phyloP scores from a whole-genome alignment of 1,140 invertebrate species.

The Bombus picipes region DNA sequence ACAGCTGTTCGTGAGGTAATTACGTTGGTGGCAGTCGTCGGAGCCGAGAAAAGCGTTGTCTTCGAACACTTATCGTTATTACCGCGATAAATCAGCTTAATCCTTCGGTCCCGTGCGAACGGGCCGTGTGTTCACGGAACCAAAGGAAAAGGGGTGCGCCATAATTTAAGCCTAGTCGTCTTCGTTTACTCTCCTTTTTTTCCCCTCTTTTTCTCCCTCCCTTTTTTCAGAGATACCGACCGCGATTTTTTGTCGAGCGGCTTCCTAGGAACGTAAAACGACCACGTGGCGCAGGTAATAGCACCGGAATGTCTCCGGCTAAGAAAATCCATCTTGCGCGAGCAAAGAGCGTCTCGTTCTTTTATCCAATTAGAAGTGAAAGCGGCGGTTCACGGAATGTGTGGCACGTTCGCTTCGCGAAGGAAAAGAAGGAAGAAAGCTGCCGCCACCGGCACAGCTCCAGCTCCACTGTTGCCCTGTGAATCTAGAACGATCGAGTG shows the following conservation, averaged over 20 bases:
- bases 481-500: conserved; percentile 25
- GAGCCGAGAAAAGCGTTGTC: conserved; percentile 7
- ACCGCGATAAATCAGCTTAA: conserved; percentile 50
- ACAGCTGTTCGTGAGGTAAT: conserved; percentile 50
- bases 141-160: conserved; percentile 6
- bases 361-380: conserved; percentile 51
- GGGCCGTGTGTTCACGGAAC: conserved; percentile 25
- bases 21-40: conserved; percentile 1
- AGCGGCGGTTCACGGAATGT: conserved; percentile 28
- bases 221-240: neutral
- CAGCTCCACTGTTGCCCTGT: neutral
- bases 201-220: neutral
- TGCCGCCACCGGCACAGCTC: neutral
- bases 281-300: conserved; percentile 5
- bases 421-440: conserved; percentile 2
- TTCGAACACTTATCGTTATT: conserved; percentile 53
- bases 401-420: conserved; percentile 23
- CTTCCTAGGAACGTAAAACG: conserved; percentile 23
- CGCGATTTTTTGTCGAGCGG: neutral
- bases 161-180: conserved; percentile 19
- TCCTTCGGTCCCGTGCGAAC: conserved; percentile 22
- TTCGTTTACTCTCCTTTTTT: neutral
- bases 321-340: conserved; percentile 47
- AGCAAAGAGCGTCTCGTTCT: conserved; percentile 27
- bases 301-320: conserved; percentile 24